Evolutionary conservation across 2,797 vertebrate species (phyloP), one percentile per base, ranked within the genome.

Genomic region (Rhinichthys osculus): DNA sequence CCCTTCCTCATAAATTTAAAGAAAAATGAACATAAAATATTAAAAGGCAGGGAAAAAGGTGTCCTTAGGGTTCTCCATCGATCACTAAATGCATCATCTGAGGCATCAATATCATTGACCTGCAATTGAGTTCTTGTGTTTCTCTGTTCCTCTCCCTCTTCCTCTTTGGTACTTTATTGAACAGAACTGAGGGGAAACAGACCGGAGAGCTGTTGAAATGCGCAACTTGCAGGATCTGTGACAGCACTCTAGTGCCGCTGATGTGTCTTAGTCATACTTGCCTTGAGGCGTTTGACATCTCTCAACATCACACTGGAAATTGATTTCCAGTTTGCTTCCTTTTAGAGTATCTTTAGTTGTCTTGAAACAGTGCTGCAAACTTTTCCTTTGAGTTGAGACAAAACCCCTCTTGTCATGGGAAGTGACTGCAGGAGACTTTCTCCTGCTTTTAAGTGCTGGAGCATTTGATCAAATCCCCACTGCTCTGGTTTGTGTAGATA

Each of bases 11-110:
- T 57, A 4, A 40, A 57, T 14, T 44, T 30, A 10, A 62, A 62
- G 40, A 21, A 64, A 64, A 64, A 78, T 30, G 14, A 44, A 44
- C n/a, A 30, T 78, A 19, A 62, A 42, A 62, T 62, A 42, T 64
- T 44, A 64, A 78, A 78, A 47, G 44, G 14, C 19, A 40, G 19
- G 19, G 1, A 3, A 6, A 40, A 86, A 86, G 72, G 83, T 85
- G 88, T 92, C 71, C 77, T 59, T 38, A 5, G 54, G 11, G 2
- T 70, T 54, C 81, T 38, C 78, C 81, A 89, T 92, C 83, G 67
- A 91, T 93, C 90, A 87, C 89, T 89, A 89, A 91, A 90, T 78
- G 81, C 88, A 92, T 92, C 85, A 82, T 80, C 81, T 73, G 8
- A 38, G 2, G 33, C 85, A 85, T 74, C 72, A 54, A 30, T 17